A percentile compares a stretch with the other conserved stretches of the same genome.
phyloP scores from a whole-genome alignment of 2,888 invertebrate species.

The Molanna angustata region DNA sequence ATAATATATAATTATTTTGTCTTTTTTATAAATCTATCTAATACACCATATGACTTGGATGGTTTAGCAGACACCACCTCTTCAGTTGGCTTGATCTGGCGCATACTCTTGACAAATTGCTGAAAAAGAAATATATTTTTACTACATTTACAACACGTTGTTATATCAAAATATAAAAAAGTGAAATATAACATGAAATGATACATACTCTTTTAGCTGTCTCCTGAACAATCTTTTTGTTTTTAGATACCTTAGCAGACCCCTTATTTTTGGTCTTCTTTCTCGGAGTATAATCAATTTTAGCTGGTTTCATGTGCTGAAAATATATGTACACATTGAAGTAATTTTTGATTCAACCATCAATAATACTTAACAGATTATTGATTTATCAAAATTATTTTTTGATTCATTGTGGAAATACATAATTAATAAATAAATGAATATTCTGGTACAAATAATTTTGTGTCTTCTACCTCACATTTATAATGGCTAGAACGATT shows the following conservation, averaged over 20 bases:
- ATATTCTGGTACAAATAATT: too few relatives aligned
- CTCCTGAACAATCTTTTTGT: conserved; percentile 75
- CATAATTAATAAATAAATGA: too few relatives aligned
- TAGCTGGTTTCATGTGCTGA: conserved; percentile 73
- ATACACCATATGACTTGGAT: conserved; percentile 54
- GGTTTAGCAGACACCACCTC: too few relatives aligned
- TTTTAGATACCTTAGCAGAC: conserved; percentile 66
- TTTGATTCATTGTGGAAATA: too few relatives aligned
- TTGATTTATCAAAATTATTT: too few relatives aligned
- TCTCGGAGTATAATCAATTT: conserved; percentile 72
- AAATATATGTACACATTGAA: too few relatives aligned
- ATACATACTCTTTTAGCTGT: conserved; percentile 61
- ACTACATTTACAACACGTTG: neutral
- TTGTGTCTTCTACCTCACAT: too few relatives aligned
- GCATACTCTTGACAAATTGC: conserved; percentile 41
- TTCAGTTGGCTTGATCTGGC: conserved; percentile 39
- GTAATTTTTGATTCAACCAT: too few relatives aligned
- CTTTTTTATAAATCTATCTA: conserved; percentile 70
- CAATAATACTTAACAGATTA: too few relatives aligned
- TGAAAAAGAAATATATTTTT: conserved; percentile 35
- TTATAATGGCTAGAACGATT: too few relatives aligned
- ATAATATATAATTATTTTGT: conserved; percentile 29
- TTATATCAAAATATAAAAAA: neutral
- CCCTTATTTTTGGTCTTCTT: conserved; percentile 76
- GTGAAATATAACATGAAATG: neutral